Percentiles rank a stretch among this genome's conserved stretches.
Evolutionary conservation across 2,113 vertebrate genomes (phyloP).

Genomic region (Morphnarchus princeps): DNA sequence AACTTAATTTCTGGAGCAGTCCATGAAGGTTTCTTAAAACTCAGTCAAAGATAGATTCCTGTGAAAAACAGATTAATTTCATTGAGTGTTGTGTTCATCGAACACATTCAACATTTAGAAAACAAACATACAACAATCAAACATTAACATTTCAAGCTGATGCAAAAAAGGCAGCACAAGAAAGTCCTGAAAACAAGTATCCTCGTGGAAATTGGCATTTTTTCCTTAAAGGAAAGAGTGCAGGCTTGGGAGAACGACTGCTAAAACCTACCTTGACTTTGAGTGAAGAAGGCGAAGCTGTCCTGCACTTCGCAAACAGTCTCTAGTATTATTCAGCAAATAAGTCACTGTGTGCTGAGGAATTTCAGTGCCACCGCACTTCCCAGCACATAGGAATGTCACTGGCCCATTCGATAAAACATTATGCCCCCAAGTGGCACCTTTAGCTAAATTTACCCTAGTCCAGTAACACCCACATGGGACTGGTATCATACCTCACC

Average conservation of each 20-base stretch:
- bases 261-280: not conserved
- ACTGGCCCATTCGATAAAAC: not conserved
- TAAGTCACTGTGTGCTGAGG: not conserved
- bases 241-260: too few relatives aligned
- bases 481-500: not conserved
- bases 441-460: not conserved
- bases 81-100: not conserved
- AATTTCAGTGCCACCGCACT: not conserved
- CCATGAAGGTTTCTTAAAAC: not conserved
- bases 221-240: not conserved
- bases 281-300: not conserved
- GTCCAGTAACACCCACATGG: not conserved
- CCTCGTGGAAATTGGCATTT: not conserved
- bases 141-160: not conserved
- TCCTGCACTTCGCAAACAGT: not conserved
- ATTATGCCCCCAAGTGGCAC: not conserved
- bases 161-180: not conserved
- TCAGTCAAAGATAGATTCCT: too few relatives aligned
- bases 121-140: not conserved
- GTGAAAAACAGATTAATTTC: too few relatives aligned
- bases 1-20: not conserved
- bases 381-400: not conserved
- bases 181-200: not conserved
- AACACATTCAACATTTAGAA: not conserved
- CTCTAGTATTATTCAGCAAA: not conserved